Percentiles rank a stretch among this genome's conserved stretches.
Evolutionary conservation across 1,140 invertebrate genomes (phyloP).

Genomic region (Venustaconcha ellipsiformis): DNA sequence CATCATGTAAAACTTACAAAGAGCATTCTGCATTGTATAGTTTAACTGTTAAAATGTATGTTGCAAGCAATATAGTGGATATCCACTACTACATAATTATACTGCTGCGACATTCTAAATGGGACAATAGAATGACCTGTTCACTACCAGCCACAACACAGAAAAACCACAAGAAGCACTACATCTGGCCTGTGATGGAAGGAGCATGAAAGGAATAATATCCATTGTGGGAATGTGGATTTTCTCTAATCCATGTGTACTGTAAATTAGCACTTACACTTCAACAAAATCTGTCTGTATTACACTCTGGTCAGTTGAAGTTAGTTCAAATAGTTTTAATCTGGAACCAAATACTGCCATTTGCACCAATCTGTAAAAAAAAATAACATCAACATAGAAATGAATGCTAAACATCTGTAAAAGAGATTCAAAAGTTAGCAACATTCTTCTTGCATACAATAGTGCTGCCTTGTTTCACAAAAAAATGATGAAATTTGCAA

Average conservation of each 20-base stretch:
- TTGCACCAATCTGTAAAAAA: slow-evolving; percentile 65
- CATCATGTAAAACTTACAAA: too few relatives aligned
- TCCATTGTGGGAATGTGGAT: too few relatives aligned
- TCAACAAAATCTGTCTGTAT: slow-evolving; percentile 71
- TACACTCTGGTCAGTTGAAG: slow-evolving; percentile 66
- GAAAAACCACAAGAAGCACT: too few relatives aligned
- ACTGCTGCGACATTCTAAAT: too few relatives aligned
- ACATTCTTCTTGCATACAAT: neutral
- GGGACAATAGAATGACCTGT: too few relatives aligned
- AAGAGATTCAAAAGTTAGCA: neutral
- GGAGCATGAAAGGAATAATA: too few relatives aligned
- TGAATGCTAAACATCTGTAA: neutral
- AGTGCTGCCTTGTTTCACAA: neutral
- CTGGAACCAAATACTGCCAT: slow-evolving; percentile 67
- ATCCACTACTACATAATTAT: too few relatives aligned
- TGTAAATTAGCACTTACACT: slow-evolving; percentile 67
- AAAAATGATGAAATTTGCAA: neutral
- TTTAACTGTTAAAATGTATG: too few relatives aligned
- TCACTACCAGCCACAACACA: too few relatives aligned
- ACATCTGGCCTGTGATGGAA: too few relatives aligned
- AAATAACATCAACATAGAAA: neutral
- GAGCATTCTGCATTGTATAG: too few relatives aligned
- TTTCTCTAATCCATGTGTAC: neutral
- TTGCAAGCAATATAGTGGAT: too few relatives aligned
- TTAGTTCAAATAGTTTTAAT: slow-evolving; percentile 69